Base-by-base conservation (phyloP, 2,113 vertebrate species). In the Syrrhaptes paradoxus region DNA sequence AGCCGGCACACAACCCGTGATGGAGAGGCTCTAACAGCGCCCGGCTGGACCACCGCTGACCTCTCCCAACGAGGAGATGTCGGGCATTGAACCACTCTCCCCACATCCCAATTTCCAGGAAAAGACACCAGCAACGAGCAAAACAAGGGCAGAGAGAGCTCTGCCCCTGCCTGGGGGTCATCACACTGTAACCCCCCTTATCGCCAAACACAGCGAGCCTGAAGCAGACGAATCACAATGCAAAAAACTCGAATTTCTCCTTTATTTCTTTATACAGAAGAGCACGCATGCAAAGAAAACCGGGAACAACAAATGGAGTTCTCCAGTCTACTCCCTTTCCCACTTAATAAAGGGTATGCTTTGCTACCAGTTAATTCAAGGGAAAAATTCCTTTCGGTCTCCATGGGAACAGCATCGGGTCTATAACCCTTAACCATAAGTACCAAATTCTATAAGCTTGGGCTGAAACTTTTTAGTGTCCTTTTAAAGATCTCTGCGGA, bases 401-500 rank as follows among this genome's bases (percentile, higher is more conserved):
- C 95, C 89, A 89, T 92, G 93, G 96, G 92, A 96, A 95, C 93
- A 76, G 90, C 79, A 51, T 29, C 22, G 61, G 73, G 83, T 78
- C 92, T 91, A 84, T 90, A 89, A 93, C 22, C 90, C 92, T 93
- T 89, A 93, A 93, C 85, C 70, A 65, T 83, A 94, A 95, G 93
- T 57, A 94, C 95, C 90, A 84, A 90, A 92, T 92, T 96, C 96
- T 96, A 79, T 81, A 82, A 97, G 92, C 92, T 96, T 67, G 57
- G 90, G 85, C 85, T 90, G 88, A 83, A 94, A 96, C 41, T 90
- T 95, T 89, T 95, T 75, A 68, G 76, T 61, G 77, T 96, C 90
- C 83, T 86, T 96, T 95, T 72, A 92, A 95, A 97, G 90, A 95
- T 94, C 65, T 82, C 83, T 31, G 68, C 0, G 41, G 85, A 94